These are phyloP conservation scores for Nanorana parkeri DNA, from an alignment of 2,113 vertebrate species.

Conservation along the genomic window DNA sequence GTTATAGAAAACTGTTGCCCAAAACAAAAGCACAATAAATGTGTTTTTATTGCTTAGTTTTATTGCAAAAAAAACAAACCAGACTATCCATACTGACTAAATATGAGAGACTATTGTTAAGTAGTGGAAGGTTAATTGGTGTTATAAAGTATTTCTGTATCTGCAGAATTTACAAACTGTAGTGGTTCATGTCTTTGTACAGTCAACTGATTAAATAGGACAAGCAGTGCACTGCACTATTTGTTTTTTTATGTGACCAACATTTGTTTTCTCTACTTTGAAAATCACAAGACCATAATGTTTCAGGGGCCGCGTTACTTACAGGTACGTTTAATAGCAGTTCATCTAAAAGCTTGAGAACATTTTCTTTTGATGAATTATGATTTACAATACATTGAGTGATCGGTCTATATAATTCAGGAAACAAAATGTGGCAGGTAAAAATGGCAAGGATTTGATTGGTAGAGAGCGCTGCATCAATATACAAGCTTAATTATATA, in stretches of 20 bases:
- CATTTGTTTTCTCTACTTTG: slow-evolving; percentile 61
- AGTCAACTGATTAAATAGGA: background rate
- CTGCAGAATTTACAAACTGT: slow-evolving; percentile 37
- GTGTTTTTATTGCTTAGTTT: slow-evolving; percentile 62
- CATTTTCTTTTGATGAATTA: background rate
- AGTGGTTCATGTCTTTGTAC: slow-evolving; percentile 5
- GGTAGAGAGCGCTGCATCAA: too few relatives aligned
- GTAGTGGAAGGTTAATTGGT: slow-evolving; percentile 56
- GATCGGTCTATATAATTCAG: too few relatives aligned
- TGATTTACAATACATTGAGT: too few relatives aligned
- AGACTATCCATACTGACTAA: slow-evolving; percentile 45
- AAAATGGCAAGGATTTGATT: too few relatives aligned
- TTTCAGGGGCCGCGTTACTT: too few relatives aligned
- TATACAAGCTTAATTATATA: too few relatives aligned
- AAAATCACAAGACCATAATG: background rate
- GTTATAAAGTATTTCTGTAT: slow-evolving; percentile 58
- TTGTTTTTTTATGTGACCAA: background rate
- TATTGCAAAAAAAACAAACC: slow-evolving; percentile 56
- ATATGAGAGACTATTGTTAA: slow-evolving; percentile 59
- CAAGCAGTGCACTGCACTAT: background rate
- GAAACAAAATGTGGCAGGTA: too few relatives aligned
- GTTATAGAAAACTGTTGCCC: slow-evolving; percentile 62
- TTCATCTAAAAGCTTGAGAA: background rate
- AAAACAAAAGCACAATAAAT: slow-evolving; percentile 54
- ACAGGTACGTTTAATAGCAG: background rate